Conservation (phyloP, 2,797 vertebrate species). For the Darevskia mixta region DNA sequence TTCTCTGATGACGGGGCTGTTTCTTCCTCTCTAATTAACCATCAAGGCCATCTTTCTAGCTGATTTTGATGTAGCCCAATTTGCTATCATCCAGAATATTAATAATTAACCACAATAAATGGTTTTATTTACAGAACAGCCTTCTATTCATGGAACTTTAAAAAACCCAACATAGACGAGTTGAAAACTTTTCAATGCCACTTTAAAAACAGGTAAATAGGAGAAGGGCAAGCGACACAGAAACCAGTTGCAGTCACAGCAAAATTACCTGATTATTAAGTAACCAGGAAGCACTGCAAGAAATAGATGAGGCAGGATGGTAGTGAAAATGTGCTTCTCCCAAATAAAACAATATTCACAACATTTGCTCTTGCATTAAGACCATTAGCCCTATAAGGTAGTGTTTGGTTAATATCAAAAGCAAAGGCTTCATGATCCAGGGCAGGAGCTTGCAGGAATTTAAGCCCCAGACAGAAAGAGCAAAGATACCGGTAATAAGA, state of each 20-base stretch:
- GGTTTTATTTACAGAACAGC: neutral
- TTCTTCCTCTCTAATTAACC: neutral
- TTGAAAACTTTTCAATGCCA: constrained; percentile 1
- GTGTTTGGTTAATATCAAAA: constrained; percentile 6
- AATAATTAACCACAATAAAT: neutral
- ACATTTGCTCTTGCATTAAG: neutral
- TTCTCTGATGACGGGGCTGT: neutral
- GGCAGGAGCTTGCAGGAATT: neutral
- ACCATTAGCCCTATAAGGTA: neutral
- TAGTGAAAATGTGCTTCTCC: neutral
- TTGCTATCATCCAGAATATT: neutral
- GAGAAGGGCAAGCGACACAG: neutral
- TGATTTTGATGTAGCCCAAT: neutral
- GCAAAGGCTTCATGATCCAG: neutral
- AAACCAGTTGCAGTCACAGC: neutral
- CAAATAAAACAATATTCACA: neutral
- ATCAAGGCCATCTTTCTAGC: neutral
- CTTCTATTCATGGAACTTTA: neutral
- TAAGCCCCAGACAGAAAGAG: neutral
- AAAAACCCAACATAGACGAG: neutral
- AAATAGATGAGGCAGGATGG: neutral
- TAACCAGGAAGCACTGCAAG: neutral
- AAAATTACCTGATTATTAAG: neutral
- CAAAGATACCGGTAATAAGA: neutral
- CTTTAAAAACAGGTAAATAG: neutral